Evolutionary conservation across 2,888 invertebrate genomes (phyloP).

Genomic region (Melanotus villosus): DNA sequence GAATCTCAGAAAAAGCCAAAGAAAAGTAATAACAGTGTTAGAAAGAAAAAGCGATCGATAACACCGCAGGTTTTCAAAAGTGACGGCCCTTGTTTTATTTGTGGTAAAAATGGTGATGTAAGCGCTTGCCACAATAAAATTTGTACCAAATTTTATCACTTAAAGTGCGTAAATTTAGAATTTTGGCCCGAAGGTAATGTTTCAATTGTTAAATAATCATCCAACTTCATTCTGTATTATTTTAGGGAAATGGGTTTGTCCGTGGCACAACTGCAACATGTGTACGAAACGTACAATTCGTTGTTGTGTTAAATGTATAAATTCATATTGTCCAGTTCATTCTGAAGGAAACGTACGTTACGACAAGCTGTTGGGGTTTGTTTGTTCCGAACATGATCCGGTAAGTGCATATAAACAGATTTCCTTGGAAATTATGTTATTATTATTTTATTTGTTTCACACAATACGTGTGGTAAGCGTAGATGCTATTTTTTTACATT

Average conservation of each 20-base stretch:
- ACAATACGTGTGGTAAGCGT: no score
- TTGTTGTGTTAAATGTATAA: constrained; percentile 65
- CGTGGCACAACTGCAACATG: constrained; percentile 65
- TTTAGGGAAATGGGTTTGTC: constrained; percentile 64
- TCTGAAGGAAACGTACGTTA: constrained; percentile 64
- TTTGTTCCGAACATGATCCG: constrained; percentile 60
- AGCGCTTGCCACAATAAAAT: constrained; percentile 62
- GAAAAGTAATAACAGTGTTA: constrained; percentile 53
- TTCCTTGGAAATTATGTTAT: no score
- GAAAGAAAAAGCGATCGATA: constrained; percentile 46
- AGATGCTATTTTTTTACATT: no score
- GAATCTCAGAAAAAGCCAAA: constrained; percentile 54
- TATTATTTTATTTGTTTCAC: no score
- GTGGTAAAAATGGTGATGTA: constrained; percentile 58
- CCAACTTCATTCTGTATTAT: background rate
- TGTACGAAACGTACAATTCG: constrained; percentile 65
- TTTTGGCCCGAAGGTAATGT: constrained; percentile 61
- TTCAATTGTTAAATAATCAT: background rate
- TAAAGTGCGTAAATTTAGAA: constrained; percentile 62
- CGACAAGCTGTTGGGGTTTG: constrained; percentile 61
- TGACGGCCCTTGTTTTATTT: constrained; percentile 63
- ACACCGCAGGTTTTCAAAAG: constrained; percentile 34
- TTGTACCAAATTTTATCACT: constrained; percentile 65
- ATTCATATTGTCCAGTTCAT: constrained; percentile 66
- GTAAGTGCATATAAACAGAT: constrained; percentile 32